Evolutionary conservation across 2,113 vertebrate genomes (phyloP).

Genomic region (Ammodytes dubius): DNA sequence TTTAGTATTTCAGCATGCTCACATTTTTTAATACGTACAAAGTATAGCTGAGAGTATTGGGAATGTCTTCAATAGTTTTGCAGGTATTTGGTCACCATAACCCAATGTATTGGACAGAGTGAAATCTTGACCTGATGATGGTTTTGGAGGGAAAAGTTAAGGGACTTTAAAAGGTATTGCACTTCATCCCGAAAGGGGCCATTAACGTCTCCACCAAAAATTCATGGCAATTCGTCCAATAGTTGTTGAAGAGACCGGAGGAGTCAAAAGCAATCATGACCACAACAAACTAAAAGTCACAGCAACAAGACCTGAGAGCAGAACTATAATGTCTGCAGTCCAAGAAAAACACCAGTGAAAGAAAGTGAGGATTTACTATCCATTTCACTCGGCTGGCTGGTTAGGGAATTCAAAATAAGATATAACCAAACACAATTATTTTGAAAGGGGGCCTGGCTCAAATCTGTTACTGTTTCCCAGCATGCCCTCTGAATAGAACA

Average conservation of each 20-base stretch:
- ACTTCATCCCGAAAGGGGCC: not conserved
- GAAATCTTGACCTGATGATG: not conserved
- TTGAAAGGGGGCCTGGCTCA: slow-evolving; percentile 39
- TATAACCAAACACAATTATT: slow-evolving; percentile 8
- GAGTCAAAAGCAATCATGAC: slow-evolving; percentile 25
- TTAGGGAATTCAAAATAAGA: slow-evolving; percentile 1
- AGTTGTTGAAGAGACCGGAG: not conserved
- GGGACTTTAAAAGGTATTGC: not conserved
- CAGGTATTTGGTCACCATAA: not conserved
- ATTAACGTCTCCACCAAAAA: not conserved
- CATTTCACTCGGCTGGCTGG: not conserved
- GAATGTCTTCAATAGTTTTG: not conserved
- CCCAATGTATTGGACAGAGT: not conserved
- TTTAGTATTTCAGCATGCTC: not conserved
- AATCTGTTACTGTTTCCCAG: slow-evolving; percentile 74
- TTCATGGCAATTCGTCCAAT: not conserved
- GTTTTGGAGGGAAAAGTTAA: not conserved
- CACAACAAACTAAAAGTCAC: slow-evolving; percentile 47
- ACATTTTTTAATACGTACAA: not conserved
- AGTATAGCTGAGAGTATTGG: not conserved
- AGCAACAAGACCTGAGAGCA: not conserved
- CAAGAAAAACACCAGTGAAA: slow-evolving; percentile 9
- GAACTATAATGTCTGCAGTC: slow-evolving; percentile 8
- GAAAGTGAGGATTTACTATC: not conserved
- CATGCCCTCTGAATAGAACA: slow-evolving; percentile 68